These are phyloP conservation scores for Bicyclus anynana DNA, from an alignment of 1,140 invertebrate species.

Conservation along the genomic window DNA sequence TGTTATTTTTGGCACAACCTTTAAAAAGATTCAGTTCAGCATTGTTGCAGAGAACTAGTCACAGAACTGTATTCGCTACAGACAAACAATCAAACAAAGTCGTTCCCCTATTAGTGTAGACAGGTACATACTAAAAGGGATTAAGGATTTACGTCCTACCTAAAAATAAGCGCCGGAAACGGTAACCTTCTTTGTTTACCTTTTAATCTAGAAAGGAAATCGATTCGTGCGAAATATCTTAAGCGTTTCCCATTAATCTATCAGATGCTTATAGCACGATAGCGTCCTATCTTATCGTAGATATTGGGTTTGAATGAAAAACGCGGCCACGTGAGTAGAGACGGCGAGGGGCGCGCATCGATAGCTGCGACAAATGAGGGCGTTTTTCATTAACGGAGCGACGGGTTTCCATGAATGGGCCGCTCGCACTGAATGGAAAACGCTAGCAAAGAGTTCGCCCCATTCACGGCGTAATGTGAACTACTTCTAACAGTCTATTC, in stretches of 20 bases:
- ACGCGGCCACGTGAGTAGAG: slow-evolving; percentile 32
- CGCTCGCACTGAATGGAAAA: slow-evolving; percentile 59
- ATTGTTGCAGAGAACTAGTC: too few relatives aligned
- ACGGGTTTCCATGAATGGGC: slow-evolving; percentile 69
- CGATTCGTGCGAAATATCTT: not conserved
- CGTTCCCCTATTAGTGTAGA: too few relatives aligned
- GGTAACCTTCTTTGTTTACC: not conserved
- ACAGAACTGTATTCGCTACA: too few relatives aligned
- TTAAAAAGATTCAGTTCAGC: too few relatives aligned
- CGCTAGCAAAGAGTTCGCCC: slow-evolving; percentile 51
- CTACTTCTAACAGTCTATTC: not conserved
- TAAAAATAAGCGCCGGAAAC: not conserved
- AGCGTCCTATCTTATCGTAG: slow-evolving; percentile 29
- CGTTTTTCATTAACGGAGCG: slow-evolving; percentile 70
- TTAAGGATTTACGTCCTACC: too few relatives aligned
- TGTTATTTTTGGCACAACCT: too few relatives aligned
- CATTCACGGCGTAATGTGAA: slow-evolving; percentile 44
- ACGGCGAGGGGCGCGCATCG: slow-evolving; percentile 30
- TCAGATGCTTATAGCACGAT: slow-evolving; percentile 6
- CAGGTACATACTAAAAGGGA: too few relatives aligned
- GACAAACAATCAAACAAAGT: too few relatives aligned
- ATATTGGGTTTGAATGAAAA: slow-evolving; percentile 50
- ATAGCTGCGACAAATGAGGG: slow-evolving; percentile 61
- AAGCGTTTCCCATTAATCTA: not conserved
- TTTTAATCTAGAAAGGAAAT: not conserved